Base-by-base conservation (phyloP, 2,888 invertebrate species). In the Thelaira solivaga region DNA sequence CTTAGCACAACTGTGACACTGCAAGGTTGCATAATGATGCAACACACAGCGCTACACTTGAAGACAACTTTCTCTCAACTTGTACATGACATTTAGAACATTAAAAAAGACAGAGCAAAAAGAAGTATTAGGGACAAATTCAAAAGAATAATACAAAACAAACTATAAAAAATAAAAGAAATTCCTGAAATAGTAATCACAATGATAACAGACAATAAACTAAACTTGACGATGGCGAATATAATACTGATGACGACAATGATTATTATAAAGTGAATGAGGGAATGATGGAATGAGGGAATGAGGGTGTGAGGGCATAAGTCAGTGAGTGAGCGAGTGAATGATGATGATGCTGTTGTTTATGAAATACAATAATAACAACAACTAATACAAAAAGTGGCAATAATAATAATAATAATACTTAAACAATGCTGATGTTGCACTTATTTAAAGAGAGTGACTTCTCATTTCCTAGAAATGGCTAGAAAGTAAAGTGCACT, bases 181-280 rank as follows among this genome's bases (percentile, higher is more conserved):
- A 49, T 62, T 57, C 57, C 71, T 36, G 62, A 77, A 72, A 72
- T 55, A 29, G 45, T 43, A 59, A 43, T 61, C 62, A 68, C 53
- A 59, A 67, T 49, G 39, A 67, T 39, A 49, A 47, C 31, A 61
- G 41, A 61, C 36, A n/a, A n/a, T n/a, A n/a, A n/a, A 41, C 49
- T 18, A 11, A 62, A 53, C 47, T 59, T 72, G 64, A 43, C n/a
- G 29, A 47, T 31, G 24, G 45, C 45, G 11, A 39, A 49, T 34
- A 18, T 22, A 36, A 45, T 31, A 22, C 11, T 53, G 53, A 41
- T 57, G 65, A 59, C 10, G 57, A 43, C 31, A 64, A 34, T 43
- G 65, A 64, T 45, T 36, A 22, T 47, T 22, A 31, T 24, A 41
- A 16, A n/a, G 36, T n/a, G 13, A n/a, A n/a, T 22, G 24, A 47